A percentile compares a stretch with the other conserved stretches of the same genome.
These are phyloP conservation scores for Oreocharis arfaki DNA, from an alignment of 2,113 vertebrate genomes.

Conservation along the genomic window DNA sequence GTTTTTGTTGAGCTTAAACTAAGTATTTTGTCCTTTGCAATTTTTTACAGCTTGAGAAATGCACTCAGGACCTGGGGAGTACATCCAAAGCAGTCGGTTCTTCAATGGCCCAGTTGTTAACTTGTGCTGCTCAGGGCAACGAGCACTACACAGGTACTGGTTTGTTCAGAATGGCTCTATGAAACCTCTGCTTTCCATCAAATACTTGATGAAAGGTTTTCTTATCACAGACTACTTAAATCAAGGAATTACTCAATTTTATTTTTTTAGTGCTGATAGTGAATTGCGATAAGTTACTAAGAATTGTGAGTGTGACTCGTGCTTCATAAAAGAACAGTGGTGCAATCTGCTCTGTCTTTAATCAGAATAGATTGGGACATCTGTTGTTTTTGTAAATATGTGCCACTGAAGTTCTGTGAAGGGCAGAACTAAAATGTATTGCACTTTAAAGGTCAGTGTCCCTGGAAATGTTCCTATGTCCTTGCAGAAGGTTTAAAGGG, in stretches of 20 bases:
- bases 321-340: not conserved
- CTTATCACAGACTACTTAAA: not conserved
- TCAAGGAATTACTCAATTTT: not conserved
- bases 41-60: constrained; percentile 89
- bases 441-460: not conserved
- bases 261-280: not conserved
- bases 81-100: constrained; percentile 97
- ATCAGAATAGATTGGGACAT: not conserved
- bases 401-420: not conserved
- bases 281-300: not conserved
- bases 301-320: not conserved
- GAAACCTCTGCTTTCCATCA: not conserved
- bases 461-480: not conserved
- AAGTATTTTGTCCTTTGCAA: not conserved
- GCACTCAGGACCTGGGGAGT: constrained; percentile 95
- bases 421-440: not conserved
- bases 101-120: constrained; percentile 95
- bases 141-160: constrained; percentile 94
- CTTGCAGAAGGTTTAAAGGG: not conserved
- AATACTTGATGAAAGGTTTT: not conserved
- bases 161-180: not conserved
- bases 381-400: not conserved
- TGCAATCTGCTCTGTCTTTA: not conserved
- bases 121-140: constrained; percentile 96
- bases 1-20: not conserved